Evolutionary conservation across 2,888 invertebrate genomes (phyloP).

Genomic region (Atethmia centrago): DNA sequence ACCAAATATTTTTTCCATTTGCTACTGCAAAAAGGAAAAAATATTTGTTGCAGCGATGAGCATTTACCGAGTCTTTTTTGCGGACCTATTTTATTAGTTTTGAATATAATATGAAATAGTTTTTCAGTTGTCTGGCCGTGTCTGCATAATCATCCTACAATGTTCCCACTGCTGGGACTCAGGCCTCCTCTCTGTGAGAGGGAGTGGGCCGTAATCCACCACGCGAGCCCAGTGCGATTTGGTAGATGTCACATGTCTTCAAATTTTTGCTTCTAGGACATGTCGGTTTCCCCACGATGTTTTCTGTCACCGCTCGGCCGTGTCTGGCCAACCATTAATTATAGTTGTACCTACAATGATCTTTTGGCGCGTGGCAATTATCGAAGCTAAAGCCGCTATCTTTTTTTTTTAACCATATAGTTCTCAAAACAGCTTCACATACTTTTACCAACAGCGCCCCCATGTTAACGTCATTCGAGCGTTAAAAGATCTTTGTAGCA

Average conservation of each 20-base stretch:
- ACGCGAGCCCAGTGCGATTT: too few species aligned
- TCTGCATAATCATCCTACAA: too few species aligned
- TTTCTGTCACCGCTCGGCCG: too few species aligned
- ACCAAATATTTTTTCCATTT: constrained; percentile 28
- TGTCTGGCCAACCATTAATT: not conserved
- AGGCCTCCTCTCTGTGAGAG: too few species aligned
- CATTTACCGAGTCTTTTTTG: constrained; percentile 25
- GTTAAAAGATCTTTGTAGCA: not conserved
- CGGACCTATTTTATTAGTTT: not conserved
- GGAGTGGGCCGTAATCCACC: too few species aligned
- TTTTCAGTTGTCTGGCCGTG: not conserved
- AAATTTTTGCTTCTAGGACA: too few species aligned
- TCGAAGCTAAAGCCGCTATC: not conserved
- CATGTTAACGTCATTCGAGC: not conserved
- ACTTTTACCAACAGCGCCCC: not conserved
- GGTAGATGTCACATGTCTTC: too few species aligned
- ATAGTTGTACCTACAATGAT: not conserved
- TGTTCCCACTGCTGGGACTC: too few species aligned
- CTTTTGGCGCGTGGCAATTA: not conserved
- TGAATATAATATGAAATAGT: not conserved
- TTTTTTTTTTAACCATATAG: not conserved
- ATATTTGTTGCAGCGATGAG: too few species aligned
- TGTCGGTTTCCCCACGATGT: too few species aligned
- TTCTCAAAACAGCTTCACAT: too few species aligned
- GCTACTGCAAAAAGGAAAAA: too few species aligned